Evolutionary conservation across 2,888 invertebrate genomes (phyloP).

Genomic region (Coenonympha arcania): DNA sequence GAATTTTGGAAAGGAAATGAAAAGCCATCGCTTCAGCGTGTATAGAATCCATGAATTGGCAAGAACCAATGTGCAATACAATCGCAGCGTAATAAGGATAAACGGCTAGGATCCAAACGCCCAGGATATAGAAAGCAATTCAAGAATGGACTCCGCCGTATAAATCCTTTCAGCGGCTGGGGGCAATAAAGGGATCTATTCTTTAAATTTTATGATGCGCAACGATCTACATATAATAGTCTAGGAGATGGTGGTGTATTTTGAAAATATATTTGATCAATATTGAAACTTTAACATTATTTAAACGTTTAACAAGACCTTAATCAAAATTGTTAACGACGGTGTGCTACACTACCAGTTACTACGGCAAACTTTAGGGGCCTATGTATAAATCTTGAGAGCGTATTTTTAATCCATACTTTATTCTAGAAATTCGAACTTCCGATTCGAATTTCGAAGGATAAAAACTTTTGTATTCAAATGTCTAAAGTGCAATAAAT

Average conservation of each 20-base stretch:
- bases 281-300: not conserved
- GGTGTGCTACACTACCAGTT: not conserved
- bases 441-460: no score
- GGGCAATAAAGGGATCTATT: conserved; percentile 6
- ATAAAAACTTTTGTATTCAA: no score
- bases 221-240: conserved; percentile 4
- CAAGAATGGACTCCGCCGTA: conserved; percentile 1
- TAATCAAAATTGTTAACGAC: no score
- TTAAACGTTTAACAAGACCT: no score
- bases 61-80: not conserved
- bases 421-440: no score
- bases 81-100: not conserved
- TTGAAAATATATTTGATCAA: not conserved
- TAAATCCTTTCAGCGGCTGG: not conserved
- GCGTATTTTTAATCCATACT: no score
- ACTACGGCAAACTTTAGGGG: no score
- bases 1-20: not conserved
- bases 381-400: no score
- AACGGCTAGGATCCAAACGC: not conserved
- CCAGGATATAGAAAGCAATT: conserved; percentile 4
- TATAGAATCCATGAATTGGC: not conserved
- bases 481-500: no score
- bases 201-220: conserved; percentile 18
- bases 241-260: not conserved
- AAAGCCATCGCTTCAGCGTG: not conserved